Percentiles rank a stretch among this genome's conserved stretches.
Evolutionary conservation across 2,888 invertebrate species (phyloP).

Genomic region (Acrobeloides nanus): DNA sequence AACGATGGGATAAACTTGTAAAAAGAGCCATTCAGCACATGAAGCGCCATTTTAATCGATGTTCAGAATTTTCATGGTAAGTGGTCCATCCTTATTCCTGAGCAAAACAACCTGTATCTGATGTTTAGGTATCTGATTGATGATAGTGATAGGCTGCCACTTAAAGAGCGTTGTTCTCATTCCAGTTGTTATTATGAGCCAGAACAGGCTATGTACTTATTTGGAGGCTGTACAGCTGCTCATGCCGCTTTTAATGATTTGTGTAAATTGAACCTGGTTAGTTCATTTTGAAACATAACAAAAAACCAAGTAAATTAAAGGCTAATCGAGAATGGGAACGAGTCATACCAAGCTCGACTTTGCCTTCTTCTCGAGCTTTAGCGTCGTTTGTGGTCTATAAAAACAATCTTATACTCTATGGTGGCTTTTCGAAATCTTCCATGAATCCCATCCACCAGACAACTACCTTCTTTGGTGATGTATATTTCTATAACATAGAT

Average conservation of each 20-base stretch:
- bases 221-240: constrained; percentile 88
- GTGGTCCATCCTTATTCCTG: no score
- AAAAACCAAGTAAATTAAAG: no score
- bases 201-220: constrained; percentile 54
- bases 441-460: constrained; percentile 65
- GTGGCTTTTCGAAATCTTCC: constrained; percentile 87
- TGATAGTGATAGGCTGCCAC: not conserved
- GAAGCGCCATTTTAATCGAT: no score
- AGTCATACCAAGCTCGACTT: constrained; percentile 62
- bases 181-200: constrained; percentile 27
- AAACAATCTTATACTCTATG: constrained; percentile 76
- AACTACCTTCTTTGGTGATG: constrained; percentile 70
- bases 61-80: constrained; percentile 19
- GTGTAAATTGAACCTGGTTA: constrained; percentile 82
- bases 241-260: constrained; percentile 93
- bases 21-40: constrained; percentile 11
- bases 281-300: no score
- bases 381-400: constrained; percentile 82
- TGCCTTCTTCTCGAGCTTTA: constrained; percentile 86
- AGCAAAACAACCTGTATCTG: no score
- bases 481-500: constrained; percentile 76
- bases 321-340: constrained; percentile 23
- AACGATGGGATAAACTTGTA: constrained; percentile 64
- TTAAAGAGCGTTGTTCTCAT: constrained; percentile 36
- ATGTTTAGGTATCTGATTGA: no score